phyloP scores from a whole-genome alignment of 1,140 invertebrate genomes.

The Drosophila sp. region DNA sequence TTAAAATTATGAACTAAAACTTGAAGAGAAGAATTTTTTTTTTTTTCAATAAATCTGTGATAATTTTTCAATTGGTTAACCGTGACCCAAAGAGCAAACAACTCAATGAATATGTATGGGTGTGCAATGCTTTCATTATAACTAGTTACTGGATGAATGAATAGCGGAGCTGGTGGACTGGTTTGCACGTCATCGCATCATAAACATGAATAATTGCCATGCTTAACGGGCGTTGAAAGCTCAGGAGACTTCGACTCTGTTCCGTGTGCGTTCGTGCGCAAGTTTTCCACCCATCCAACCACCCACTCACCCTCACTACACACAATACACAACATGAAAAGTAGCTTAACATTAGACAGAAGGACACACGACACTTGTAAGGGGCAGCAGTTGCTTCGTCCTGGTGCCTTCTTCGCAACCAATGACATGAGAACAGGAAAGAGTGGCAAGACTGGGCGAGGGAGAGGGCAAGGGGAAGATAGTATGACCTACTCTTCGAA shows the following conservation, averaged over 20 bases:
- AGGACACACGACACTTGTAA: slow-evolving; percentile 75
- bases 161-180: not conserved
- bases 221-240: slow-evolving; percentile 75
- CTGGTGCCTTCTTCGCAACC: slow-evolving; percentile 34
- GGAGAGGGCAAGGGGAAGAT: slow-evolving; percentile 13
- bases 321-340: slow-evolving; percentile 60
- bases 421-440: slow-evolving; percentile 55
- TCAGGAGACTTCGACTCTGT: slow-evolving; percentile 50
- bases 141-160: not conserved
- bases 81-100: slow-evolving; percentile 3
- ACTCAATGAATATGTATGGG: not conserved
- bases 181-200: slow-evolving; percentile 65
- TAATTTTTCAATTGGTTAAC: slow-evolving; percentile 10
- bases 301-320: not conserved
- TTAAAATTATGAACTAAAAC: no score
- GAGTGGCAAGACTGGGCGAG: slow-evolving; percentile 13
- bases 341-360: slow-evolving; percentile 75
- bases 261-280: slow-evolving; percentile 58
- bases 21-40: not conserved
- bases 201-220: slow-evolving; percentile 77
- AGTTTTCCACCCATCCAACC: slow-evolving; percentile 20
- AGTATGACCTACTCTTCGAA: slow-evolving; percentile 43
- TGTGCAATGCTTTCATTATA: not conserved
- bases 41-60: not conserved
- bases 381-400: slow-evolving; percentile 32